Conservation (phyloP, 2,113 vertebrate genomes). For the Serinus canaria region DNA sequence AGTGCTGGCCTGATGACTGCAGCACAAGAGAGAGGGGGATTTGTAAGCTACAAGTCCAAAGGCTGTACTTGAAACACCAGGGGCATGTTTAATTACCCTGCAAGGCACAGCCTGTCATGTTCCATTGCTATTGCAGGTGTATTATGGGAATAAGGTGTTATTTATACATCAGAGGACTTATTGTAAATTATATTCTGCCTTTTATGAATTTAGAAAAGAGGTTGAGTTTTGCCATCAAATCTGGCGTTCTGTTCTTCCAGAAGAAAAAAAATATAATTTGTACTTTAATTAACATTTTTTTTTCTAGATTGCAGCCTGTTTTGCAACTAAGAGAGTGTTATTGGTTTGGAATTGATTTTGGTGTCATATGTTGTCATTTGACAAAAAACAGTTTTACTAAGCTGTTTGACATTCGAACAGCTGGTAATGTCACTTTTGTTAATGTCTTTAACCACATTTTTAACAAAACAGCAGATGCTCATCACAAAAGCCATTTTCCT, state of each 20-base stretch:
- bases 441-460: conserved; percentile 83
- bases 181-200: not conserved
- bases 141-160: conserved; percentile 22
- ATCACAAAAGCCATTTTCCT: conserved; percentile 83
- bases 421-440: conserved; percentile 83
- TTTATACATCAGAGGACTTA: conserved; percentile 39
- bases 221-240: conserved; percentile 23
- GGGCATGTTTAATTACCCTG: conserved; percentile 47
- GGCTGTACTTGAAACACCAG: not conserved
- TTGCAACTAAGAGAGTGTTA: conserved; percentile 69
- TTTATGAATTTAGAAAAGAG: conserved; percentile 18
- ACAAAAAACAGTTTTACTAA: conserved; percentile 79
- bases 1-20: not conserved
- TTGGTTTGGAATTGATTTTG: conserved; percentile 80
- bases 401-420: conserved; percentile 79
- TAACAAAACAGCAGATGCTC: conserved; percentile 88
- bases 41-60: conserved; percentile 5
- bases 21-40: not conserved
- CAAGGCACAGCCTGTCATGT: conserved; percentile 5
- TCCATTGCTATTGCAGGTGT: not conserved
- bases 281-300: conserved; percentile 66
- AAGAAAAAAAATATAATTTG: conserved; percentile 49
- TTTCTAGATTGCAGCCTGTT: conserved; percentile 46
- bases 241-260: not conserved
- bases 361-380: conserved; percentile 83